Evolutionary conservation across 2,888 invertebrate species (phyloP).

Genomic region (Aricia artaxerxes): DNA sequence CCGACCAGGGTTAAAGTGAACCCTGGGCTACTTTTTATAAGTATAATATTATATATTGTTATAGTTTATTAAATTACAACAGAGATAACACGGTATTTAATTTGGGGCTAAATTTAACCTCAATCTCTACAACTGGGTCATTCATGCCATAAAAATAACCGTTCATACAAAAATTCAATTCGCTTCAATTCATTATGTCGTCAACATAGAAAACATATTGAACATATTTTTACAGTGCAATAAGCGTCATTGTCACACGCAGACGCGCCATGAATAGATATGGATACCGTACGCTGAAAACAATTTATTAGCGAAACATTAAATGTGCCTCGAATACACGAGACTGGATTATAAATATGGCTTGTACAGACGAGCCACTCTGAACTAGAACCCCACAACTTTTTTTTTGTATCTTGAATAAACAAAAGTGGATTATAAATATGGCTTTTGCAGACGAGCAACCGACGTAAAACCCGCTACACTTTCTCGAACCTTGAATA

Average conservation of each 20-base stretch:
- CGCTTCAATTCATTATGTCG: not conserved
- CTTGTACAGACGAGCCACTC: not conserved
- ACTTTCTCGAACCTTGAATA: too few species aligned
- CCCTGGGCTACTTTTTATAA: too few species aligned
- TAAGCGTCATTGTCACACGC: constrained; percentile 7
- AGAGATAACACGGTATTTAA: too few species aligned
- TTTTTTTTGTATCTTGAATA: too few species aligned
- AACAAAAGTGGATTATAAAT: too few species aligned
- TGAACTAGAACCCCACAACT: not conserved
- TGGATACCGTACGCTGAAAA: not conserved
- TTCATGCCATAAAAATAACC: not conserved
- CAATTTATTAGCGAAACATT: constrained; percentile 20
- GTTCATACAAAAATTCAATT: not conserved
- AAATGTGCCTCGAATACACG: constrained; percentile 8
- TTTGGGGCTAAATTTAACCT: too few species aligned
- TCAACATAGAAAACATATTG: constrained; percentile 3
- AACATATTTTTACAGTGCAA: constrained; percentile 1
- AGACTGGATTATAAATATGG: constrained; percentile 19
- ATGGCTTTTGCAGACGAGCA: too few species aligned
- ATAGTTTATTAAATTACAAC: too few species aligned
- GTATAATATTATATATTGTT: too few species aligned
- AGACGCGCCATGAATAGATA: constrained; percentile 7
- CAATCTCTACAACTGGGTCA: not conserved
- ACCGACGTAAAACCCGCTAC: too few species aligned
- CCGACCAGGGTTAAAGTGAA: too few species aligned